A percentile compares a stretch with the other conserved stretches of the same genome.
Evolutionary conservation across 37 sponge, comb jelly and placozoan genomes (phyloP).

Genomic region (Cladorhizidae sp.): DNA sequence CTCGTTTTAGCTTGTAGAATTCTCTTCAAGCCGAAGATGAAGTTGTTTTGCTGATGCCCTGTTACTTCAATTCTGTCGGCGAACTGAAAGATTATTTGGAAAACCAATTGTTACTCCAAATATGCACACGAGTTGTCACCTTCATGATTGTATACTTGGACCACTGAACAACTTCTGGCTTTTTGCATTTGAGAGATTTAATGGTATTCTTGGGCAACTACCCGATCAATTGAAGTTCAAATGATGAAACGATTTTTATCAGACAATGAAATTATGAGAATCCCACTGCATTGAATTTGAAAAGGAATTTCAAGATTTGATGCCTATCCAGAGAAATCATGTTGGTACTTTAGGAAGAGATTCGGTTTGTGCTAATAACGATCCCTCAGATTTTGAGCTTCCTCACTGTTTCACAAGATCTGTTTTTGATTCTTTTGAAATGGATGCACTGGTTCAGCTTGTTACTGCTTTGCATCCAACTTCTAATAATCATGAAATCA

Average conservation of each 20-base stretch:
- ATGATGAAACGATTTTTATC: constrained; percentile 1
- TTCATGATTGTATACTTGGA: constrained; percentile 31
- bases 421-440: neutral
- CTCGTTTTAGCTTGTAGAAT: constrained; percentile 57
- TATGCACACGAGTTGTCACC: constrained; percentile 48
- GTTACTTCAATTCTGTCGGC: constrained; percentile 40
- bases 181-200: constrained; percentile 50
- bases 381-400: neutral
- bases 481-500: neutral
- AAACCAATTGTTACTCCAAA: constrained; percentile 35
- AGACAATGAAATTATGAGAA: neutral
- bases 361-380: neutral
- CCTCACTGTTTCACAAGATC: constrained; percentile 6
- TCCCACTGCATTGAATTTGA: constrained; percentile 11
- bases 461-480: neutral
- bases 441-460: neutral
- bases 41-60: constrained; percentile 29
- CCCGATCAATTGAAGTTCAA: constrained; percentile 17
- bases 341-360: neutral
- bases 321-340: neutral
- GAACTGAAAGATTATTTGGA: constrained; percentile 29
- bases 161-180: constrained; percentile 38
- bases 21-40: constrained; percentile 30
- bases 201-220: constrained; percentile 42
- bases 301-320: neutral